Percentiles rank a stretch among this genome's conserved stretches.
Conservation (phyloP, 92 coral and sea anemone species). For the Porites evermanni region DNA sequence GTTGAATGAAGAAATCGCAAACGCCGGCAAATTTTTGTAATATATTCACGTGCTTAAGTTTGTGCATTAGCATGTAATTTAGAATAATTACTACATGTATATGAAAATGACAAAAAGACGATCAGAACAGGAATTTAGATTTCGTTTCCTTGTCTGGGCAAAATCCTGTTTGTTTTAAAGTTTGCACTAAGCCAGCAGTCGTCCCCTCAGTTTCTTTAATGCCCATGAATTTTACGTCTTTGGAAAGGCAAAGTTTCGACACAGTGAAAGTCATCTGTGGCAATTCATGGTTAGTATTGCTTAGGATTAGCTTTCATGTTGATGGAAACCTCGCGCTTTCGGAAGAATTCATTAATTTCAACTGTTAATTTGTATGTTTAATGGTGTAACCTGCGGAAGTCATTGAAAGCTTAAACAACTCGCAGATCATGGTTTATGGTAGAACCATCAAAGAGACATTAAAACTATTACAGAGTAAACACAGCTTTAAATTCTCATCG, state of each 20-base stretch:
- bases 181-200: too few relatives aligned
- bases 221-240: too few relatives aligned
- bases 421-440: neutral
- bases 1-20: slow-evolving; percentile 1
- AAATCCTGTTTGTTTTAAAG: too few relatives aligned
- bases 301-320: neutral
- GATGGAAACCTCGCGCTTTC: neutral
- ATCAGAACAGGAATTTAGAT: neutral
- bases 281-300: neutral
- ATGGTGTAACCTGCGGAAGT: slow-evolving; percentile 28
- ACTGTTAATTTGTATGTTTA: neutral
- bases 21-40: slow-evolving; percentile 4
- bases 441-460: neutral
- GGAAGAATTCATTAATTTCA: slow-evolving; percentile 13
- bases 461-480: neutral
- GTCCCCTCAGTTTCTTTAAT: too few relatives aligned
- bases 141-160: too few relatives aligned
- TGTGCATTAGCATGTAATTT: too few relatives aligned
- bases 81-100: neutral
- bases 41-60: neutral
- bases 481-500: neutral
- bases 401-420: neutral
- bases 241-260: too few relatives aligned
- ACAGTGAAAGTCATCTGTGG: neutral
- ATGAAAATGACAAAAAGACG: too few relatives aligned